Percentiles rank a stretch among this genome's conserved stretches.
Conservation (phyloP, 2,797 vertebrate genomes). For the Ispidina lecontei region DNA sequence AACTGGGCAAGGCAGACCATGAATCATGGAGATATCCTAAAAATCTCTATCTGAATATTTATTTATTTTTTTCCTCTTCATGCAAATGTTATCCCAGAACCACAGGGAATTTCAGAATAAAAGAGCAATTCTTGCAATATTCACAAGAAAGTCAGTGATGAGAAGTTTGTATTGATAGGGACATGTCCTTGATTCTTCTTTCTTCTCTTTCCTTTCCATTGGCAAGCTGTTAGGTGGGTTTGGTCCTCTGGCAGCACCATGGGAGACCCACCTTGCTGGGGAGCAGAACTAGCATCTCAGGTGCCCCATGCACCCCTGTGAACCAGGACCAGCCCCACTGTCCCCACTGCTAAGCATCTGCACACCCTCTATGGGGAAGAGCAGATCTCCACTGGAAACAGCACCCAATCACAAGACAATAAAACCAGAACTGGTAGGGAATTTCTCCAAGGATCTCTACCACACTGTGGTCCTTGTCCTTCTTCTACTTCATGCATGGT, state of each 20-base stretch:
- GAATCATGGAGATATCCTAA: not conserved
- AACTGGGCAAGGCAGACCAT: not conserved
- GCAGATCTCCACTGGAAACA: not conserved
- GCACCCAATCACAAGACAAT: not conserved
- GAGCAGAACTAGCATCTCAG: not conserved
- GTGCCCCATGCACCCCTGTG: not conserved
- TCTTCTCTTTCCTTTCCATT: not conserved
- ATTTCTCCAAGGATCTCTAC: not conserved
- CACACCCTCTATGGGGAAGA: not conserved
- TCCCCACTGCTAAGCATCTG: not conserved
- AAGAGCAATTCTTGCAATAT: not conserved
- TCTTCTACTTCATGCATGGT: not conserved
- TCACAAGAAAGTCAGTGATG: not conserved
- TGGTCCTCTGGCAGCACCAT: not conserved
- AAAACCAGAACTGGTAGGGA: not conserved
- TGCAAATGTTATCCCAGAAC: not conserved
- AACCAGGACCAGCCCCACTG: not conserved
- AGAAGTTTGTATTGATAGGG: not conserved
- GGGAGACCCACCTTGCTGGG: accelerated
- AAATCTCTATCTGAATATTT: not conserved
- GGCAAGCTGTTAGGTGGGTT: not conserved
- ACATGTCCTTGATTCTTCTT: not conserved
- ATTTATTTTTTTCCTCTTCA: not conserved
- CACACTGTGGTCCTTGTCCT: not conserved
- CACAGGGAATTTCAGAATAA: not conserved